Evolutionary conservation across 1,140 invertebrate species (phyloP).

Genomic region (Papilio polyxenes): DNA sequence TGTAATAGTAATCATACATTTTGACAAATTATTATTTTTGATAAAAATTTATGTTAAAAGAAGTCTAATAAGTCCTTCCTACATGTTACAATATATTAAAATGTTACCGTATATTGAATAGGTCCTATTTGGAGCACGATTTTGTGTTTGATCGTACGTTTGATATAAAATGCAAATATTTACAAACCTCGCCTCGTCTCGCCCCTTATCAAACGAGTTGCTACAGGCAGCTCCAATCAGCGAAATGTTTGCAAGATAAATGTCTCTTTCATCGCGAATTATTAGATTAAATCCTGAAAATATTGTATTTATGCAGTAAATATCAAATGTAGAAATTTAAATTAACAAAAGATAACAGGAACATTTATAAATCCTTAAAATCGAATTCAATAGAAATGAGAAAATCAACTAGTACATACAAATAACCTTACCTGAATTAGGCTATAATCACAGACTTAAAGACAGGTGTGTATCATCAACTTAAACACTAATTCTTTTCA

Average conservation of each 20-base stretch:
- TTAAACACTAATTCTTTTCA: too few relatives aligned
- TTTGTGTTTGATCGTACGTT: neutral
- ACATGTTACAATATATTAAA: too few relatives aligned
- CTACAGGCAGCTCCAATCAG: constrained; percentile 3
- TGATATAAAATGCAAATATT: constrained; percentile 26
- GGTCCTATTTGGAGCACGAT: neutral
- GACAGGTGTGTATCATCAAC: too few relatives aligned
- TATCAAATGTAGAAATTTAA: neutral
- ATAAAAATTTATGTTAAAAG: too few relatives aligned
- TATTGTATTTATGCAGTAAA: neutral
- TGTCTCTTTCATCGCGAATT: neutral
- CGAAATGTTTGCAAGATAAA: constrained; percentile 25
- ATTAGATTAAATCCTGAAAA: neutral
- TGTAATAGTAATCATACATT: too few relatives aligned
- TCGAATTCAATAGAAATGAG: too few relatives aligned
- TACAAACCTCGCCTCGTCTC: neutral
- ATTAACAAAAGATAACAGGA: neutral
- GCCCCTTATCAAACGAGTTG: neutral
- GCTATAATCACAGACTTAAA: too few relatives aligned
- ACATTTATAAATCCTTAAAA: neutral
- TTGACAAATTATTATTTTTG: too few relatives aligned
- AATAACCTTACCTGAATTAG: too few relatives aligned
- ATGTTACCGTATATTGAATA: neutral
- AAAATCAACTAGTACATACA: too few relatives aligned
- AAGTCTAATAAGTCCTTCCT: too few relatives aligned